Evolutionary conservation across 2,888 invertebrate species (phyloP).

Genomic region (Thereva unica): DNA sequence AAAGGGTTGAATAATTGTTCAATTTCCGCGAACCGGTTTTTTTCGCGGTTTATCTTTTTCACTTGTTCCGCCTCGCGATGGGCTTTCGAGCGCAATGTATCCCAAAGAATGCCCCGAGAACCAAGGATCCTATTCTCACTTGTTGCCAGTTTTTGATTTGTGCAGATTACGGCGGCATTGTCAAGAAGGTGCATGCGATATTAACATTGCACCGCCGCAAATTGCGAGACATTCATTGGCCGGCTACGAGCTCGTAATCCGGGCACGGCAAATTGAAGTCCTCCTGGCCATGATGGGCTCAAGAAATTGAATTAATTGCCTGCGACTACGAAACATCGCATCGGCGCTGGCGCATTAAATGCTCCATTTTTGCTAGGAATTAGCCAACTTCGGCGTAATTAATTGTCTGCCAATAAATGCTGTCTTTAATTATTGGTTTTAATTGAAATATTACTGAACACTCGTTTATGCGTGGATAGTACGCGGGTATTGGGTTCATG

Average conservation of each 20-base stretch:
- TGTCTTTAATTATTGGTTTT: constrained; percentile 2
- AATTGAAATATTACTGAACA: constrained; percentile 18
- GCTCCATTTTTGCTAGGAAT: too few relatives aligned
- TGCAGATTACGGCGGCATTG: background rate
- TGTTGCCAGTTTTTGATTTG: constrained; percentile 5
- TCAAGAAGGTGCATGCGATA: constrained; percentile 16
- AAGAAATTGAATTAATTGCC: constrained; percentile 23
- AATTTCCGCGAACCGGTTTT: constrained; percentile 40
- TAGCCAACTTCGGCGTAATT: background rate
- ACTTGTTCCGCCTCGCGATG: background rate
- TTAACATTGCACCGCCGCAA: constrained; percentile 16
- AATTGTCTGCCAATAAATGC: constrained; percentile 13
- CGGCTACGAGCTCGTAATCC: background rate
- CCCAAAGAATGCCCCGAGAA: background rate
- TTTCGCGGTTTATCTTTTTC: constrained; percentile 21
- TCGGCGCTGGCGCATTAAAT: background rate
- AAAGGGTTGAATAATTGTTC: constrained; percentile 42
- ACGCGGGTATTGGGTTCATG: too few relatives aligned
- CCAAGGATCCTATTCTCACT: background rate
- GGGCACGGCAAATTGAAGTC: constrained; percentile 7
- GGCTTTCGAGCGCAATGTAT: background rate
- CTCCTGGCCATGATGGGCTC: background rate
- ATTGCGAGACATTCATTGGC: constrained; percentile 36
- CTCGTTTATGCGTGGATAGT: too few relatives aligned
- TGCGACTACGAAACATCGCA: constrained; percentile 11